Evolutionary conservation across 2,888 invertebrate genomes (phyloP).

Genomic region (Eueremaeus valkanovi): DNA sequence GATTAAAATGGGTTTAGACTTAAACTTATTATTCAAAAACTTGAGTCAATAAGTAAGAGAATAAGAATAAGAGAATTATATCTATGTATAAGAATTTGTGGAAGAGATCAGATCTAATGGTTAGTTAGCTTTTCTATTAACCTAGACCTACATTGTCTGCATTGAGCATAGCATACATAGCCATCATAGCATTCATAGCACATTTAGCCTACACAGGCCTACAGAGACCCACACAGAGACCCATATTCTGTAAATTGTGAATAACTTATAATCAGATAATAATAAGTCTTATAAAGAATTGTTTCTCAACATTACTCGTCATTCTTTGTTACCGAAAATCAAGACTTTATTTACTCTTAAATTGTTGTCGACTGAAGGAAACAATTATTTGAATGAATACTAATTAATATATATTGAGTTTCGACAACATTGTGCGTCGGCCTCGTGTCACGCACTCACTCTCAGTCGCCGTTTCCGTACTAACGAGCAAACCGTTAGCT

Average conservation of each 20-base stretch:
- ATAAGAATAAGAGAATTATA: slow-evolving; percentile 7
- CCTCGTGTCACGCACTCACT: slow-evolving; percentile 35
- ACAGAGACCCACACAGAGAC: not conserved
- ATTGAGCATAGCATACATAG: not conserved
- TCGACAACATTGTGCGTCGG: slow-evolving; percentile 21
- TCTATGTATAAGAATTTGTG: not conserved
- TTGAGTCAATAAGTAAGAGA: not conserved
- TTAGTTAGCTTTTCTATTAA: slow-evolving; percentile 16
- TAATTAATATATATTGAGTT: not conserved
- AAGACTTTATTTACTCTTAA: not conserved
- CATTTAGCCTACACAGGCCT: slow-evolving; percentile 15
- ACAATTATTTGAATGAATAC: slow-evolving; percentile 5
- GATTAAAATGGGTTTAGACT: not conserved
- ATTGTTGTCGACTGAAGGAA: slow-evolving; percentile 19
- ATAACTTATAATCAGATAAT: not conserved
- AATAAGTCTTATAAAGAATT: not conserved
- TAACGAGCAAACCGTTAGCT: slow-evolving; percentile 23
- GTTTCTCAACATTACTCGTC: not conserved
- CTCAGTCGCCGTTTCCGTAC: slow-evolving; percentile 23
- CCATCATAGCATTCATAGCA: not conserved
- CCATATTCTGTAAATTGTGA: not conserved
- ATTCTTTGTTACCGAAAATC: not conserved
- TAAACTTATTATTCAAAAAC: not conserved
- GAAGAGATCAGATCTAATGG: slow-evolving; percentile 11
- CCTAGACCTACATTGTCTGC: slow-evolving; percentile 23